phyloP scores from a whole-genome alignment of 2,113 vertebrate species.

The Myotis yumanensis region DNA sequence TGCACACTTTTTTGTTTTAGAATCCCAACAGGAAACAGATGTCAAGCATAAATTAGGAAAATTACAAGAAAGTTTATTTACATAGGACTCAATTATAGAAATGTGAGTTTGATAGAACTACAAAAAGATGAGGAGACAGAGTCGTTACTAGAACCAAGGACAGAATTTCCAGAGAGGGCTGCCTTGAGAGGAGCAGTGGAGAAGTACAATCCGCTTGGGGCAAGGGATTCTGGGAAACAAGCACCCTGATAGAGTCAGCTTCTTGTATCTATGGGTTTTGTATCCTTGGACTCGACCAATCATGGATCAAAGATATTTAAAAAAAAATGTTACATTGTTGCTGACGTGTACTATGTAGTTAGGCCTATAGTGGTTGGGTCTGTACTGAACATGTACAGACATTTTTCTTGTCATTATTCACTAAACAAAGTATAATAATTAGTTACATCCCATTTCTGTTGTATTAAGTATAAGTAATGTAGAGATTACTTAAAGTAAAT shows the following conservation, averaged over 20 bases:
- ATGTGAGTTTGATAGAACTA: background rate
- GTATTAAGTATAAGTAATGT: background rate
- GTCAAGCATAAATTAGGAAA: constrained; percentile 54
- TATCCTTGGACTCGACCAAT: background rate
- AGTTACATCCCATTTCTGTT: background rate
- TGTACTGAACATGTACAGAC: background rate
- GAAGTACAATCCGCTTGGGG: background rate
- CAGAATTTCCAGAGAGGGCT: background rate
- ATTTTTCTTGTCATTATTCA: background rate
- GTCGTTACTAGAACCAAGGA: background rate
- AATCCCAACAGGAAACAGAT: constrained; percentile 27
- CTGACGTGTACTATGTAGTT: background rate
- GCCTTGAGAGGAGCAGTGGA: background rate
- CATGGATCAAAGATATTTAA: background rate
- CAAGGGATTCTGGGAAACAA: background rate
- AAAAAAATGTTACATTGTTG: background rate
- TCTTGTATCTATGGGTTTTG: background rate
- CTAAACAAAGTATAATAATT: background rate
- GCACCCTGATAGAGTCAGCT: background rate
- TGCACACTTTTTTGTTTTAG: background rate
- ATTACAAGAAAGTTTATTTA: constrained; percentile 52
- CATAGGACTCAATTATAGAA: constrained; percentile 2
- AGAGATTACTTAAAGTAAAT: background rate
- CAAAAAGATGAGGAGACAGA: background rate
- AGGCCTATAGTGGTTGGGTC: background rate